Evolutionary conservation across 2,113 vertebrate species (phyloP).

Genomic region (Speoplatyrhinus poulsoni): DNA sequence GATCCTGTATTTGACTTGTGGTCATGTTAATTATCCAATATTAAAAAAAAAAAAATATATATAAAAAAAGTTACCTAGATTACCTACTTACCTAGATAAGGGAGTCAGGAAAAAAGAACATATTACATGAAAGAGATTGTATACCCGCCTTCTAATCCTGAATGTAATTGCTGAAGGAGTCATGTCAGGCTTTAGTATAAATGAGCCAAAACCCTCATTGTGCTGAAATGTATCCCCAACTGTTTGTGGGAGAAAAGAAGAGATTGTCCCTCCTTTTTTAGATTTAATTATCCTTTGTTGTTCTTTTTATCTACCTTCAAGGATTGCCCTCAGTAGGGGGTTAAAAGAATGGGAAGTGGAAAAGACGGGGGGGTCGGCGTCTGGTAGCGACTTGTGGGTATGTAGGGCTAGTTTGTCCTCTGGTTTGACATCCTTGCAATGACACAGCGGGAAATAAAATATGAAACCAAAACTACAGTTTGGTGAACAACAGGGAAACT

Average conservation of each 20-base stretch:
- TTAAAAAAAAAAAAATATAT: conserved; percentile 50
- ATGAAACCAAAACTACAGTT: conserved; percentile 69
- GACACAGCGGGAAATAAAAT: conserved; percentile 78
- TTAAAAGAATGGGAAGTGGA: conserved; percentile 79
- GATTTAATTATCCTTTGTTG: conserved; percentile 82
- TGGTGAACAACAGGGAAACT: conserved; percentile 70
- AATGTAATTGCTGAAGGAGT: conserved; percentile 66
- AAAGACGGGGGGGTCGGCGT: conserved; percentile 64
- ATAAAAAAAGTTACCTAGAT: too few species aligned
- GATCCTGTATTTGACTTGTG: conserved; percentile 32
- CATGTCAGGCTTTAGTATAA: conserved; percentile 69
- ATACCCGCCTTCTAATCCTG: conserved; percentile 56
- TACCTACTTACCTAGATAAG: conserved; percentile 54
- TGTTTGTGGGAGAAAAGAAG: conserved; percentile 73
- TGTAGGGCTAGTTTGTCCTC: conserved; percentile 71
- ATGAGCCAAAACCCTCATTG: conserved; percentile 72
- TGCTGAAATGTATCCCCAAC: conserved; percentile 74
- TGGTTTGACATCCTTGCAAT: conserved; percentile 69
- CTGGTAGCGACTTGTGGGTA: conserved; percentile 53
- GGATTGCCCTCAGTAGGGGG: conserved; percentile 76
- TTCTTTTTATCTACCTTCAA: conserved; percentile 79
- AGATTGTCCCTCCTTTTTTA: conserved; percentile 69
- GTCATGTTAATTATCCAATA: conserved; percentile 21
- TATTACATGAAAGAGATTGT: conserved; percentile 40
- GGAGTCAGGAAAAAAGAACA: conserved; percentile 42